These are phyloP conservation scores for Papilio helenus DNA, from an alignment of 1,140 invertebrate genomes.

Conservation along the genomic window DNA sequence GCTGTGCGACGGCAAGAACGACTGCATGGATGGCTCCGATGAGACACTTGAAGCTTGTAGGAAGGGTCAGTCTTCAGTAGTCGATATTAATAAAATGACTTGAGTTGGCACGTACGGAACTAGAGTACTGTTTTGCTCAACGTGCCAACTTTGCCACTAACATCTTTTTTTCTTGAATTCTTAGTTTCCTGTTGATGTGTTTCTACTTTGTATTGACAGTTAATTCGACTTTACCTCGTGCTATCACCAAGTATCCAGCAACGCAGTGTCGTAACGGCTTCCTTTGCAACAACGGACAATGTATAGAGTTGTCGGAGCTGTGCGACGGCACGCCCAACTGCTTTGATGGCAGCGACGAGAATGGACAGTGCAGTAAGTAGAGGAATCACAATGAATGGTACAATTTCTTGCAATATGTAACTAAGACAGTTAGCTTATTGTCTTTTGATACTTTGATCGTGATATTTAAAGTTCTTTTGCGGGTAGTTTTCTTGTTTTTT, in stretches of 20 bases:
- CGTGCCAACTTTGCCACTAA: not conserved
- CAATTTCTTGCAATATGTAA: not conserved
- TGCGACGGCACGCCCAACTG: conserved; percentile 89
- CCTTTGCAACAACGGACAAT: conserved; percentile 85
- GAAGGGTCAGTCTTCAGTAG: conserved; percentile 48
- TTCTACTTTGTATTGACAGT: conserved; percentile 45
- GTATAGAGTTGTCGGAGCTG: conserved; percentile 84
- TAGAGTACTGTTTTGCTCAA: not conserved
- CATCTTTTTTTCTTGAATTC: no score
- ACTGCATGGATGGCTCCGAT: conserved; percentile 89
- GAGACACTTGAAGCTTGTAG: conserved; percentile 82
- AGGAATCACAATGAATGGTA: not conserved
- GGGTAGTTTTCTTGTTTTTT: no score
- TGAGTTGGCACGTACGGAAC: not conserved
- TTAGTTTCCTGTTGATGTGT: not conserved
- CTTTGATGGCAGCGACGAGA: conserved; percentile 86
- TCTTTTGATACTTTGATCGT: no score
- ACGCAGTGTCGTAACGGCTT: conserved; percentile 79
- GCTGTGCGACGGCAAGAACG: conserved; percentile 85
- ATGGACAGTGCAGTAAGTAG: conserved; percentile 42
- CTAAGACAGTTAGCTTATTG: not conserved
- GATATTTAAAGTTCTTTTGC: no score
- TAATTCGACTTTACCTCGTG: conserved; percentile 51
- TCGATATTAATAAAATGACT: not conserved
- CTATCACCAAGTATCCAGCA: conserved; percentile 24